Evolutionary conservation across 2,113 vertebrate genomes (phyloP).

Genomic region (Clupea harengus): DNA sequence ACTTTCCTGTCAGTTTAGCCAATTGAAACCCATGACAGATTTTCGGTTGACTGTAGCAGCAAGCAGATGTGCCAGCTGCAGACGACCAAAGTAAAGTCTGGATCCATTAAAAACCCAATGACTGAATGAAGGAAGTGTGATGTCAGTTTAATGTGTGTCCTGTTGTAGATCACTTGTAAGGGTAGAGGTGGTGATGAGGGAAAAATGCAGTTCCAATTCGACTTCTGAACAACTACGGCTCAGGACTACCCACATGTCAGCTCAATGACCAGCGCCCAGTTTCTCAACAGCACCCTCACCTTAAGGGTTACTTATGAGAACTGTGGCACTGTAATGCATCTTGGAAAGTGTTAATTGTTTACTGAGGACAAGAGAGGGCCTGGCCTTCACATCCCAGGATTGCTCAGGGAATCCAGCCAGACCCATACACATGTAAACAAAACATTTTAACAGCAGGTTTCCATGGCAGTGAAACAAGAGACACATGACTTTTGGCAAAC

Average conservation of each 20-base stretch:
- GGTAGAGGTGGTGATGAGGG: too few species aligned
- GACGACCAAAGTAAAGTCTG: conserved; percentile 9
- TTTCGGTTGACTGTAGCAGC: conserved; percentile 31
- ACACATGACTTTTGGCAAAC: conserved; percentile 51
- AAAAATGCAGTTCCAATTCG: too few species aligned
- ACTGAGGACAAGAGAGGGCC: conserved; percentile 22
- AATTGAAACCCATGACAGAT: conserved; percentile 25
- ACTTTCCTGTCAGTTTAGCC: neutral
- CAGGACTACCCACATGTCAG: neutral
- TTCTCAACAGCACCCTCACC: neutral
- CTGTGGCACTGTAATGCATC: neutral
- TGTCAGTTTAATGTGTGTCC: neutral
- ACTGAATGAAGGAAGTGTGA: neutral
- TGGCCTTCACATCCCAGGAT: conserved; percentile 49
- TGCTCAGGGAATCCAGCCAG: conserved; percentile 46
- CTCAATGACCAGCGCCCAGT: neutral
- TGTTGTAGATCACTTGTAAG: neutral
- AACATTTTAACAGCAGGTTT: conserved; percentile 27
- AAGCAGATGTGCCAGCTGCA: neutral
- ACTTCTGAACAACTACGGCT: neutral
- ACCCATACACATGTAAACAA: conserved; percentile 38
- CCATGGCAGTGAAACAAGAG: conserved; percentile 18
- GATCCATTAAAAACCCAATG: neutral
- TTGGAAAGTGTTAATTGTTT: neutral
- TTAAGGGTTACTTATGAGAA: neutral